A percentile compares a stretch with the other conserved stretches of the same genome.
Conservation (phyloP, 2,797 vertebrate genomes). For the Pseudochaenichthys georgianus region DNA sequence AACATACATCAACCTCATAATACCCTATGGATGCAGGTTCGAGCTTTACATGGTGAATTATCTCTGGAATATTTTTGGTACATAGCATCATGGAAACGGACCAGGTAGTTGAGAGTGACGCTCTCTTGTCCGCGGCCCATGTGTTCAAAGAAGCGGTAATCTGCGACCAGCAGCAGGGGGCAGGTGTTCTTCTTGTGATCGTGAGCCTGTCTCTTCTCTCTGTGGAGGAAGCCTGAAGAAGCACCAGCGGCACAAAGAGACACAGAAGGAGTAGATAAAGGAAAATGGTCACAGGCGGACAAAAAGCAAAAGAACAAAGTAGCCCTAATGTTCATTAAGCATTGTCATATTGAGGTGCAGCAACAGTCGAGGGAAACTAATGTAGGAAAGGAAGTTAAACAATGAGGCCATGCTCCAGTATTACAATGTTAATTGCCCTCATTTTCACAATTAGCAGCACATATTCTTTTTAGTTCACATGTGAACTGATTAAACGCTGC, state of each 20-base stretch:
- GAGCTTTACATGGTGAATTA: background rate
- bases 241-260: background rate
- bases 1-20: background rate
- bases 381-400: slow-evolving; percentile 31
- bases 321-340: background rate
- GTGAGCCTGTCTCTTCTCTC: slow-evolving; percentile 85
- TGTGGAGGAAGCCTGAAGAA: slow-evolving; percentile 77
- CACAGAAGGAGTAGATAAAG: background rate
- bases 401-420: slow-evolving; percentile 58
- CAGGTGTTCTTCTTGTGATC: slow-evolving; percentile 93
- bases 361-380: slow-evolving; percentile 3
- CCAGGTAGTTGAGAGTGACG: slow-evolving; percentile 97
- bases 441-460: slow-evolving; percentile 62
- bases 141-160: slow-evolving; percentile 94
- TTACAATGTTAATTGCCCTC: slow-evolving; percentile 55
- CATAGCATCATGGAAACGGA: slow-evolving; percentile 65
- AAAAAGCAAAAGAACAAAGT: background rate
- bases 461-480: slow-evolving; percentile 52
- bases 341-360: background rate
- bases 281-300: background rate
- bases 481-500: slow-evolving; percentile 49
- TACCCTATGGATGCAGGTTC: background rate
- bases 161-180: slow-evolving; percentile 94
- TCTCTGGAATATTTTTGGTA: slow-evolving; percentile 11
- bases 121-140: slow-evolving; percentile 98